Percentiles rank a stretch among this genome's conserved stretches.
phyloP scores from a whole-genome alignment of 2,888 invertebrate genomes.

The Volucella inanis region DNA sequence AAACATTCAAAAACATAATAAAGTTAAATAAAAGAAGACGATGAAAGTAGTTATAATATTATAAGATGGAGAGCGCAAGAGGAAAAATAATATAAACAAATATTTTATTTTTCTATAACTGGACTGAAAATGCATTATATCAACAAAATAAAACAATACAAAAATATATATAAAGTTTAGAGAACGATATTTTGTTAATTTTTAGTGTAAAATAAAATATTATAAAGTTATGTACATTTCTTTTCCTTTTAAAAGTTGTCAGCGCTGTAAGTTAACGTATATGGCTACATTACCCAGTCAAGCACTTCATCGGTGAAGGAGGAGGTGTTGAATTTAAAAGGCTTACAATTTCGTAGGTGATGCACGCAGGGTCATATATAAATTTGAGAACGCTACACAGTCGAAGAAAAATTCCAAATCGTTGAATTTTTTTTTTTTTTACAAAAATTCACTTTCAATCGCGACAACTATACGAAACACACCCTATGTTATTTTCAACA shows the following conservation, averaged over 20 bases:
- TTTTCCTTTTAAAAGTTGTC: background rate
- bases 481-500: too few relatives aligned
- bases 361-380: too few relatives aligned
- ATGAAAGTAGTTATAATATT: background rate
- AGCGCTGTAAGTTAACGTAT: too few relatives aligned
- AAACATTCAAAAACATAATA: constrained; percentile 1
- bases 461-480: too few relatives aligned
- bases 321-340: too few relatives aligned
- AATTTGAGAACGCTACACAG: too few relatives aligned
- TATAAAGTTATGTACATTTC: constrained; percentile 26
- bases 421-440: too few relatives aligned
- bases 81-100: constrained; percentile 24
- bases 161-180: background rate
- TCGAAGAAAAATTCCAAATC: too few relatives aligned
- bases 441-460: too few relatives aligned
- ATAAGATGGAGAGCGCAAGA: constrained; percentile 6
- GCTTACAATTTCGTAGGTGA: too few relatives aligned
- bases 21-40: background rate
- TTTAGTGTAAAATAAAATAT: constrained; percentile 56
- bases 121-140: constrained; percentile 66
- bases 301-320: too few relatives aligned
- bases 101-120: constrained; percentile 63
- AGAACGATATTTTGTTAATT: constrained; percentile 48
- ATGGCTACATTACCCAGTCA: too few relatives aligned
- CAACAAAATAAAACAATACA: constrained; percentile 34